phyloP scores from a whole-genome alignment of 2,113 vertebrate species.

The Marcusenius ussheri region DNA sequence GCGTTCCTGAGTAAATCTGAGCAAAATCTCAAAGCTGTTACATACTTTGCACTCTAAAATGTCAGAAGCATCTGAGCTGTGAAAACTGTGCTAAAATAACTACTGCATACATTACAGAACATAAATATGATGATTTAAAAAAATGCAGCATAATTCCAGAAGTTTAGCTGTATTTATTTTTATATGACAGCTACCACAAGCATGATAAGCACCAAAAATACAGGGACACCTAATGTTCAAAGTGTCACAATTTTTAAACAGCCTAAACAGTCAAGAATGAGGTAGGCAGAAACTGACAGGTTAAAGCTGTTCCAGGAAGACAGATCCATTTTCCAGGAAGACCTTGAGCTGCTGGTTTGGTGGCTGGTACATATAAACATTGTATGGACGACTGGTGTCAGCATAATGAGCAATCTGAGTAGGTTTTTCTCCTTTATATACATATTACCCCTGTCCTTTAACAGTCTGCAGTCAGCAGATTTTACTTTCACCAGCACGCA shows the following conservation, averaged over 20 bases:
- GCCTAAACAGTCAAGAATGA: background rate
- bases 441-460: background rate
- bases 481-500: background rate
- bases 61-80: background rate
- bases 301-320: background rate
- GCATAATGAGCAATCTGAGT: background rate
- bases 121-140: background rate
- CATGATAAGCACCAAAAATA: background rate
- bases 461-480: background rate
- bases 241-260: background rate
- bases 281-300: background rate
- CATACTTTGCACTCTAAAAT: background rate
- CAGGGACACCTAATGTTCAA: background rate
- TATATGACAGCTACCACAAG: background rate
- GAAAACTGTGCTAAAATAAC: background rate
- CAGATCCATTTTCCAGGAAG: background rate
- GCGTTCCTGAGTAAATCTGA: background rate
- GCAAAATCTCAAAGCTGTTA: background rate
- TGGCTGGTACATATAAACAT: background rate
- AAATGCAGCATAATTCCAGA: background rate
- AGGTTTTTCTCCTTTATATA: background rate
- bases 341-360: background rate
- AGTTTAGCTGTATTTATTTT: background rate
- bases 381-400: background rate
- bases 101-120: background rate